Evolutionary conservation across 2,888 invertebrate species (phyloP), one percentile per base, ranked within the genome.

Genomic region (Pandemis cinnamomeana): DNA sequence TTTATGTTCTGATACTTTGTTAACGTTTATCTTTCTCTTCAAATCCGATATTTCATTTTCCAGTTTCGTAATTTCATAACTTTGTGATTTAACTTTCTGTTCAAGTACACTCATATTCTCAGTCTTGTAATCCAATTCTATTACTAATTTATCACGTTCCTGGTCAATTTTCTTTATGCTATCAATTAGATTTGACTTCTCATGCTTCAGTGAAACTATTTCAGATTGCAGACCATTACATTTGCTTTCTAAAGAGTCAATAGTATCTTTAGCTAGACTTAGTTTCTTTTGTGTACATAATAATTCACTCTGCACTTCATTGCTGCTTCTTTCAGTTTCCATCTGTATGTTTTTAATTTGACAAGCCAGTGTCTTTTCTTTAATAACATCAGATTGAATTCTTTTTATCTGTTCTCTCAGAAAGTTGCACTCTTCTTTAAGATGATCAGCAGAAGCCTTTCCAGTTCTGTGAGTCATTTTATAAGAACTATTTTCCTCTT

Each of bases 281-380:
- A 96, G 86, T 85, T 97, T 96, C 42, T 95, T 95, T 85, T 97
- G 96, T 11, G 95, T 89, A 78, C 95, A 93, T 58, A 95, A 83
- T 53, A 97, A 86, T 87, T 97, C 96, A 84, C 95, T 95, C 86
- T 97, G 97, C 72, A 96, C 93, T 79, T 97, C 96, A 71, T 95
- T 93, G 75, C 96, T 93, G 62, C 96, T 95, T 81, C 96, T 95
- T 87, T 97, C 97, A 5, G 97, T 96, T 92, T 97, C 97, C 81
- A 97, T 95, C 82, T 97, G 97, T 67, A 97, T 92, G 78, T 96
- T 95, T 87, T 97, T 97, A 71, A 90, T 91, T 87, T 94, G 94
- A 82, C 85, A 93, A 72, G 93, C 85, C 75, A 94, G 80, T 71
- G 94, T 92, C 84, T 94, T 94, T 78, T 93, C 93, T 82, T 90